phyloP scores from a whole-genome alignment of 2,797 vertebrate genomes.

The Orientallactaga sibirica region DNA sequence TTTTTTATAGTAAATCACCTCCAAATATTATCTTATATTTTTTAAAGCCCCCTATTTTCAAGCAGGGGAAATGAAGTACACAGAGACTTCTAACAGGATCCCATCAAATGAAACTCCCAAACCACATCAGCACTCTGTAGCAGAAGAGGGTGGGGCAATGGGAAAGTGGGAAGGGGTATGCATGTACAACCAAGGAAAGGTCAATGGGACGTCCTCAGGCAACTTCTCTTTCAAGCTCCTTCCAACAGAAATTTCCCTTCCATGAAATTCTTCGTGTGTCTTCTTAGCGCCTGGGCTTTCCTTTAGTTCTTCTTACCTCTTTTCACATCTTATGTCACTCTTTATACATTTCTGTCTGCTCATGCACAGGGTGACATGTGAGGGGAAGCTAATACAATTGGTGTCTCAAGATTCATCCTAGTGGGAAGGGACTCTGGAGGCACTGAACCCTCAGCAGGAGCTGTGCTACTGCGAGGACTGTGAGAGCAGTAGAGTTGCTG shows the following conservation, averaged over 20 bases:
- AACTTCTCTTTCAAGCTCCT: not conserved
- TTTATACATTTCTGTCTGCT: not conserved
- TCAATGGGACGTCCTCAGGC: not conserved
- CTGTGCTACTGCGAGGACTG: not conserved
- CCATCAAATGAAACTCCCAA: not conserved
- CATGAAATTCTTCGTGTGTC: not conserved
- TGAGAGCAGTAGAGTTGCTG: not conserved
- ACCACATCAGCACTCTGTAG: no score
- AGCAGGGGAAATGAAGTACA: not conserved
- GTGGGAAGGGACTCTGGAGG: not conserved
- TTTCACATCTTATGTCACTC: not conserved
- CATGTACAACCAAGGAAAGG: not conserved
- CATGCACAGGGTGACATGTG: not conserved
- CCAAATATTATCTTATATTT: not conserved
- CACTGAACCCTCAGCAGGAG: not conserved
- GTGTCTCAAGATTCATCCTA: not conserved
- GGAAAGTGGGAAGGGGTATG: not conserved
- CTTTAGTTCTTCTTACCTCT: not conserved
- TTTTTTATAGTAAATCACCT: not conserved
- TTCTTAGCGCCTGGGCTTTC: not conserved
- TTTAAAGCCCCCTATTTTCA: not conserved
- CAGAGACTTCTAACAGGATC: not conserved
- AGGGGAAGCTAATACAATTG: not conserved
- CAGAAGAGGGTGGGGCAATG: fast-evolving
- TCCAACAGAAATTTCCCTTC: not conserved